Conservation (phyloP, 2,888 invertebrate genomes). For the Mythimna pallens region DNA sequence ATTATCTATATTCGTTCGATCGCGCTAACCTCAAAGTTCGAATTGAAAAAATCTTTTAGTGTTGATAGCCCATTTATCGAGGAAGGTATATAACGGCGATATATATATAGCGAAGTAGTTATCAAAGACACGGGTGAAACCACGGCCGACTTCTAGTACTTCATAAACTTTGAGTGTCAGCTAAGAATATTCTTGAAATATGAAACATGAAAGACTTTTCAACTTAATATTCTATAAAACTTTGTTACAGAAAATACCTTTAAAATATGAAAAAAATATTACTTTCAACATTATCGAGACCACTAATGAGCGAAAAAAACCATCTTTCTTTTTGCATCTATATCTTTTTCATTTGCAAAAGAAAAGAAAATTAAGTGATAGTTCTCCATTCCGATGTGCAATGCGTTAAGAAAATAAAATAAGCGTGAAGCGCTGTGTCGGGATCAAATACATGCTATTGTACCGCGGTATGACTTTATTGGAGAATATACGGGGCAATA, state of each 20-base stretch:
- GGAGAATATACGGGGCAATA: constrained; percentile 18
- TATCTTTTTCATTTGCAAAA: constrained; percentile 13
- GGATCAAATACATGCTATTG: constrained; percentile 39
- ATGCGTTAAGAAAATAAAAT: constrained; percentile 53
- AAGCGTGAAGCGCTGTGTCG: constrained; percentile 22
- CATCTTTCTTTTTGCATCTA: background rate
- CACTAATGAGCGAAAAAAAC: constrained; percentile 26
- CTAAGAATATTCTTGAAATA: background rate
- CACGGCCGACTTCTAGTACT: too few relatives aligned
- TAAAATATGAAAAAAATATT: background rate
- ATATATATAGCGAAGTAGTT: too few relatives aligned
- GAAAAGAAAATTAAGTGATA: constrained; percentile 34
- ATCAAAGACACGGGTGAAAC: too few relatives aligned
- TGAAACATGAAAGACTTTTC: background rate
- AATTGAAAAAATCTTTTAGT: too few relatives aligned
- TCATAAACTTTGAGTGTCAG: background rate
- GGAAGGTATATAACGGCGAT: too few relatives aligned
- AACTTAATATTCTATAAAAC: background rate
- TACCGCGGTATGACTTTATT: constrained; percentile 16
- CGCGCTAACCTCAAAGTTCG: too few relatives aligned
- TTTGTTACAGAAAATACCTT: background rate
- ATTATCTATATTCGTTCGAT: too few relatives aligned
- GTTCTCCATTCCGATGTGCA: constrained; percentile 25
- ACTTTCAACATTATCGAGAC: background rate
- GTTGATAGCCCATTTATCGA: too few relatives aligned